Conservation (phyloP, 2,113 vertebrate species). For the Lagopus muta region DNA sequence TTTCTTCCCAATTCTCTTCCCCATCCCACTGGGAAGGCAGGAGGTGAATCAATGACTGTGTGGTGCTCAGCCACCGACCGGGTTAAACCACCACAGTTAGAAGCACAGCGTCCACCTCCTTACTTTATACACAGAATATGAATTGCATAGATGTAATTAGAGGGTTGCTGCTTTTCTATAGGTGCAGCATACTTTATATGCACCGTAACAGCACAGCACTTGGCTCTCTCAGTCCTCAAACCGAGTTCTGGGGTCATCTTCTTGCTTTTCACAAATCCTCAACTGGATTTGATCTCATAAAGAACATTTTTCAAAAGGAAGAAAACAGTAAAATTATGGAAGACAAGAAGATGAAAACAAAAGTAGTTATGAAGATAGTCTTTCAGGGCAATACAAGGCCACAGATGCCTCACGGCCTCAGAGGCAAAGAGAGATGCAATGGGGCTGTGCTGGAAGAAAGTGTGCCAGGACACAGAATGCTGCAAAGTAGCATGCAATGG, state of each 20-base stretch:
- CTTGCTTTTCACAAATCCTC: not conserved
- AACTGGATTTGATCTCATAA: not conserved
- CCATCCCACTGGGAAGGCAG: too few species aligned
- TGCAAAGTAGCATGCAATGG: not conserved
- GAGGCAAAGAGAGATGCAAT: not conserved
- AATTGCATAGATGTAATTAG: not conserved
- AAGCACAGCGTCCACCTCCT: not conserved
- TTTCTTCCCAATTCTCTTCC: too few species aligned
- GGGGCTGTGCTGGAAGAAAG: not conserved
- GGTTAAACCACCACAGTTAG: not conserved
- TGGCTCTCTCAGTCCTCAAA: not conserved
- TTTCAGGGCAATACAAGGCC: not conserved
- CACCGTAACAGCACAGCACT: fast-evolving
- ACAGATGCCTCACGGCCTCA: not conserved
- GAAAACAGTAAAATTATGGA: not conserved
- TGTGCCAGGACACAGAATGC: not conserved
- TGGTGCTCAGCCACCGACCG: too few species aligned
- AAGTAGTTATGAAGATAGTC: not conserved
- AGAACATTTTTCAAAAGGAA: not conserved
- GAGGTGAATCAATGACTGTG: too few species aligned
- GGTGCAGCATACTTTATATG: not conserved
- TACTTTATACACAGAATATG: not conserved
- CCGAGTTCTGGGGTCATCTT: not conserved
- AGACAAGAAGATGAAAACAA: not conserved
- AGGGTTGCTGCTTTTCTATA: not conserved